phyloP scores from a whole-genome alignment of 2,797 vertebrate genomes.

The Rhinatrema bivittatum region DNA sequence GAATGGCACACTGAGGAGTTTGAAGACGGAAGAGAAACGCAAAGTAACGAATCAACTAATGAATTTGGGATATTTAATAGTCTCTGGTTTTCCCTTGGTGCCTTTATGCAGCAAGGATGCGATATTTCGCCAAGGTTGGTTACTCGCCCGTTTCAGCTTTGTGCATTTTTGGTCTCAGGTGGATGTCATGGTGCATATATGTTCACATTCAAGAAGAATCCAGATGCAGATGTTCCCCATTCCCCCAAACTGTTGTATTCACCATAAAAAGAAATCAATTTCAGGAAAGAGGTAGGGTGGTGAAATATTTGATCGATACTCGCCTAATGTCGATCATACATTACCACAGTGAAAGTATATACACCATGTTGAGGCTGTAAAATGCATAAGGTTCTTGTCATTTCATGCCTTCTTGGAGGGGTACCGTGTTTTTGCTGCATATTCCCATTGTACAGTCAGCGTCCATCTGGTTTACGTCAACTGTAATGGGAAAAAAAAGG shows the following conservation, averaged over 20 bases:
- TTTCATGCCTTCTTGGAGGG: constrained; percentile 80
- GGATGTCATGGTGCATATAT: constrained; percentile 60
- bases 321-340: constrained; percentile 15
- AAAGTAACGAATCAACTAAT: constrained; percentile 97
- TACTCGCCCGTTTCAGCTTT: constrained; percentile 58
- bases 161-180: constrained; percentile 67
- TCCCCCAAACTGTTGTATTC: constrained; percentile 11
- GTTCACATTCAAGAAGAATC: constrained; percentile 41
- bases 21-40: constrained; percentile 93
- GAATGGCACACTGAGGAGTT: constrained; percentile 99
- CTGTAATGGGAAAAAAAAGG: constrained; percentile 68
- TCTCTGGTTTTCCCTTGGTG: constrained; percentile 86
- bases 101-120: constrained; percentile 79
- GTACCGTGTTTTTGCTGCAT: constrained; percentile 90
- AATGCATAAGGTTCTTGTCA: constrained; percentile 67
- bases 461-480: constrained; percentile 39
- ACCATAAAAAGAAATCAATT: constrained; percentile 21
- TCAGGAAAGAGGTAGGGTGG: constrained; percentile 11
- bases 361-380: constrained; percentile 62
- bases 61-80: constrained; percentile 99
- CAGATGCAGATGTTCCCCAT: constrained; percentile 9
- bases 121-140: constrained; percentile 79
- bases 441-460: constrained; percentile 70
- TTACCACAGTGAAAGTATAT: constrained; percentile 58
- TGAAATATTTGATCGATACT: constrained; percentile 31